Conservation (phyloP, 2,888 invertebrate genomes). For the Epirrhoe tristata region DNA sequence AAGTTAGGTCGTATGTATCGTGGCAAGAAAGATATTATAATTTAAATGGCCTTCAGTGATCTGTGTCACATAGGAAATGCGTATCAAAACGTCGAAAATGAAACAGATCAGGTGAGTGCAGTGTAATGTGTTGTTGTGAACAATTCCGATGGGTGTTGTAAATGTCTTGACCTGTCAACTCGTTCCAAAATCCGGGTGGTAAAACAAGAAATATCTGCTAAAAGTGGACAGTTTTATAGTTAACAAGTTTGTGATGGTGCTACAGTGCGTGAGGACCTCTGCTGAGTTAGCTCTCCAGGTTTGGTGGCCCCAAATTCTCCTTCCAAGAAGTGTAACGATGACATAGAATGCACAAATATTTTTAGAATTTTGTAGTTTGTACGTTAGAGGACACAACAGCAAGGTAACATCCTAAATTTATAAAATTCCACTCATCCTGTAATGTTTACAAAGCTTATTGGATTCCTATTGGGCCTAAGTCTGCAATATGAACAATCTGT, state of each 20-base stretch:
- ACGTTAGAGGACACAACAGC: constrained; percentile 76
- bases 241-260: constrained; percentile 24
- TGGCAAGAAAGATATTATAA: constrained; percentile 83
- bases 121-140: constrained; percentile 65
- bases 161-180: constrained; percentile 80
- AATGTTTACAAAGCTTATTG: constrained; percentile 45
- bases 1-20: constrained; percentile 79
- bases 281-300: constrained; percentile 27
- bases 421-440: constrained; percentile 50
- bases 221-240: constrained; percentile 48
- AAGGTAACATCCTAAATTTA: constrained; percentile 65
- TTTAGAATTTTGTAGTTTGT: constrained; percentile 82
- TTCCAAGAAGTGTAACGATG: constrained; percentile 53
- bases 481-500: constrained; percentile 50
- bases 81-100: constrained; percentile 83
- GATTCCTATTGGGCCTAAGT: constrained; percentile 51
- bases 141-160: constrained; percentile 75
- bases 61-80: constrained; percentile 83
- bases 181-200: constrained; percentile 78
- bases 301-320: constrained; percentile 35
- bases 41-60: constrained; percentile 86
- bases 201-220: constrained; percentile 58
- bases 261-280: constrained; percentile 15
- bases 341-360: constrained; percentile 82
- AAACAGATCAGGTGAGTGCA: constrained; percentile 79